Base-by-base conservation (phyloP, 2,113 vertebrate genomes). In the Clupea harengus region DNA sequence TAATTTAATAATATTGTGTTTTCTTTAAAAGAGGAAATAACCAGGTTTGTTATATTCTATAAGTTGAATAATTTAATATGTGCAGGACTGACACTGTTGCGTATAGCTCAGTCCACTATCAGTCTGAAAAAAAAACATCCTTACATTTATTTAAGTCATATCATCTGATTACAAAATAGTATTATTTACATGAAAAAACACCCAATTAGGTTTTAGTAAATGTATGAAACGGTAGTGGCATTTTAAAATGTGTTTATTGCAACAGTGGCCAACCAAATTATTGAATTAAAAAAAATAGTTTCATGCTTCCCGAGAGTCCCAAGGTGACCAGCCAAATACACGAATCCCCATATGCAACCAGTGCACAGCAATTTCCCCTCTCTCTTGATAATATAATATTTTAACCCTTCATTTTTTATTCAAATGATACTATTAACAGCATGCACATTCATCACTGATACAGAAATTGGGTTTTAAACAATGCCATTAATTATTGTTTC, bases 401-500 rank as follows among this genome's bases (percentile, higher is more conserved):
- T 87, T 81, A 82, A 75, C 87, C 72, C 89, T 93, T 97, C 96
- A 96, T 96, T 96, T 96, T 96, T 98, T 96, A 97, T 97, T 97
- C 96, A 96, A 96, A 97, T 96, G 96, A 96, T 94, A 93, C 94
- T 96, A 96, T 97, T 96, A 97, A 95, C 94, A 94, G 92, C 93
- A 92, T 93, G 94, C 94, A 94, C 97, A 97, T 98, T 97, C 96
- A 97, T 98, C 97, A 97, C 96, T 95, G 93, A 94, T 96, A 95
- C 96, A 96, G 96, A 95, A 96, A 97, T 95, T 95, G 95, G 96
- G 96, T 97, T 96, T 96, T 97, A 97, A 98, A 97, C 96, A 96
- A 96, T 95, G 94, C 94, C 96, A 97, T 98, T 97, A 97, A 98
- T 98, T 97, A 97, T 97, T 96, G 95, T 96, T 96, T 96, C 97